Evolutionary conservation across 2,797 vertebrate genomes (phyloP).

Genomic region (Paguma larvata): DNA sequence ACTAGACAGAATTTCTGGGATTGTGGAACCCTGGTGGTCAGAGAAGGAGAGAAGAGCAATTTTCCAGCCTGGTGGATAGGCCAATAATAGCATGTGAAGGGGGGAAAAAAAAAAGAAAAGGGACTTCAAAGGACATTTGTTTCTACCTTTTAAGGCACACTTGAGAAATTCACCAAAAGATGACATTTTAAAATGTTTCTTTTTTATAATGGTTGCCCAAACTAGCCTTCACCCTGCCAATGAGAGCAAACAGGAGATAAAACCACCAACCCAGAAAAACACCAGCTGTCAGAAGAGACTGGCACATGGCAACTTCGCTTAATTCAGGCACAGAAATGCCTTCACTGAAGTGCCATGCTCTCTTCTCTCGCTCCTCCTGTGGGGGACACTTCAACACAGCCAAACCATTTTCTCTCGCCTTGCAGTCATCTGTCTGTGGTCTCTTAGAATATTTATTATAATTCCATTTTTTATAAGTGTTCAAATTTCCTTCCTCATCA

Average conservation of each 20-base stretch:
- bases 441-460: background rate
- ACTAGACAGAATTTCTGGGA: conserved; percentile 28
- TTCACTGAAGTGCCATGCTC: background rate
- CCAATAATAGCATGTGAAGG: conserved; percentile 38
- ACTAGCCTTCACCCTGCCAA: conserved; percentile 64
- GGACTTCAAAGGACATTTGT: conserved; percentile 59
- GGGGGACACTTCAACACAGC: background rate
- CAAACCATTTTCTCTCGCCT: background rate
- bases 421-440: background rate
- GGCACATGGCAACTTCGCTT: conserved; percentile 33
- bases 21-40: background rate
- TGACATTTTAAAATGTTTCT: conserved; percentile 73
- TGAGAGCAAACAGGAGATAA: conserved; percentile 54
- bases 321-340: conserved; percentile 33
- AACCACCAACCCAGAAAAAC: conserved; percentile 77
- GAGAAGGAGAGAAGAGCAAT: background rate
- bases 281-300: conserved; percentile 77
- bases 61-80: background rate
- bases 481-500: conserved; percentile 34
- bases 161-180: conserved; percentile 65
- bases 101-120: no score
- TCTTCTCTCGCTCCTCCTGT: background rate
- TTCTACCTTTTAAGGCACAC: conserved; percentile 63
- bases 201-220: conserved; percentile 42
- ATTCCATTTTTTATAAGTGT: conserved; percentile 43